phyloP scores from a whole-genome alignment of 2,797 vertebrate genomes.

The Gymnothorax javanicus region DNA sequence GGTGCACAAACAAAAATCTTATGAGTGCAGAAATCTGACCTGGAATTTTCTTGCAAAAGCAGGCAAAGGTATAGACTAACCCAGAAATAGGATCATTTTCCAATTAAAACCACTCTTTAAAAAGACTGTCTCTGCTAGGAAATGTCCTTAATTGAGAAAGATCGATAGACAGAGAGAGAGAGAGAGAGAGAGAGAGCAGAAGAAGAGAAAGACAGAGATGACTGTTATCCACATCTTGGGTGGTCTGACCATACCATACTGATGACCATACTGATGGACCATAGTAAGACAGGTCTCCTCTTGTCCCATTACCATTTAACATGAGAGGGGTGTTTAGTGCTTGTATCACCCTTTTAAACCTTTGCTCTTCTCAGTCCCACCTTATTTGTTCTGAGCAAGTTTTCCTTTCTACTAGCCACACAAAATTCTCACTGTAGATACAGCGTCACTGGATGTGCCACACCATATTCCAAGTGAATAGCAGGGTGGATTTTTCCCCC shows the following conservation, averaged over 20 bases:
- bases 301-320: neutral
- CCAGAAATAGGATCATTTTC: neutral
- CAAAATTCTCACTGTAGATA: neutral
- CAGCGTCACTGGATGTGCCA: neutral
- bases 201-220: neutral
- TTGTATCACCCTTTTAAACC: neutral
- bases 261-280: neutral
- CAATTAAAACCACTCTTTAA: neutral
- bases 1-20: neutral
- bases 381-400: neutral
- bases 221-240: neutral
- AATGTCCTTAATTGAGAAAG: no score
- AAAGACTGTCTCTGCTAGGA: no score
- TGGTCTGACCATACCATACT: neutral
- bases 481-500: neutral
- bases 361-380: neutral
- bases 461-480: neutral
- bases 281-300: neutral
- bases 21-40: constrained; percentile 7
- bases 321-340: neutral
- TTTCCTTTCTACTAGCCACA: neutral
- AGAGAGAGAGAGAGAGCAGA: neutral
- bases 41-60: neutral
- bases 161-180: neutral
- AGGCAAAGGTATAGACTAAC: neutral